Percentiles rank a stretch among this genome's conserved stretches.
Evolutionary conservation across 2,113 vertebrate genomes (phyloP).

Genomic region (Chrysemys picta): DNA sequence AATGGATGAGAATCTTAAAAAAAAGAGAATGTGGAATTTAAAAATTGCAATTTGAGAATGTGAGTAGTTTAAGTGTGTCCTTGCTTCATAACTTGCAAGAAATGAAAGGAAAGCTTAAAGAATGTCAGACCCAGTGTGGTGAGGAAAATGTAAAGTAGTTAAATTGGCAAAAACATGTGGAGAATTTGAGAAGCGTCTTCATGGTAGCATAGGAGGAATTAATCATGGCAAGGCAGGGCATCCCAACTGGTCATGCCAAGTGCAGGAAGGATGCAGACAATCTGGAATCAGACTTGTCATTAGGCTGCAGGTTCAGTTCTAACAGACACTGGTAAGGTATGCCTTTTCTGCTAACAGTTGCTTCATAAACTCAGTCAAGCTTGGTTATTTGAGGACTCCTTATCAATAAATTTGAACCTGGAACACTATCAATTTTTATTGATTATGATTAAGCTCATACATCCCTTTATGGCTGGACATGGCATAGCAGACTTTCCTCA

Average conservation of each 20-base stretch:
- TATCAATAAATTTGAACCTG: background rate
- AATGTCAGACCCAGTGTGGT: background rate
- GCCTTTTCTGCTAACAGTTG: too few relatives aligned
- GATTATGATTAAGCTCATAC: background rate
- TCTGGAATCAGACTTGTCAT: too few relatives aligned
- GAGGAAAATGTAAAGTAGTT: background rate
- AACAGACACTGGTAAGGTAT: too few relatives aligned
- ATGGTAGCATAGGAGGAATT: background rate
- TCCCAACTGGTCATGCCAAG: too few relatives aligned
- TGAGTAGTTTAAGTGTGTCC: background rate
- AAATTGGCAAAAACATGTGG: background rate
- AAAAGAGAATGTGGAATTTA: background rate
- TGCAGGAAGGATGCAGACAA: too few relatives aligned
- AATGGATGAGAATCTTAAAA: background rate
- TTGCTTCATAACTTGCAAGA: background rate
- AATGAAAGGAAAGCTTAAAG: background rate
- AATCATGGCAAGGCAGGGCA: background rate
- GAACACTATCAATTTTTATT: background rate
- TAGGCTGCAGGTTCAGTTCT: too few relatives aligned
- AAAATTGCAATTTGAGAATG: background rate
- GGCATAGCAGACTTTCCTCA: background rate
- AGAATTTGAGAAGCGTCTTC: background rate
- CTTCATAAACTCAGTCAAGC: background rate
- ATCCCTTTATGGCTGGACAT: background rate
- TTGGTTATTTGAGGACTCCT: background rate